Evolutionary conservation across 1,140 invertebrate genomes (phyloP).

Genomic region (Zaprionus tsacasi): DNA sequence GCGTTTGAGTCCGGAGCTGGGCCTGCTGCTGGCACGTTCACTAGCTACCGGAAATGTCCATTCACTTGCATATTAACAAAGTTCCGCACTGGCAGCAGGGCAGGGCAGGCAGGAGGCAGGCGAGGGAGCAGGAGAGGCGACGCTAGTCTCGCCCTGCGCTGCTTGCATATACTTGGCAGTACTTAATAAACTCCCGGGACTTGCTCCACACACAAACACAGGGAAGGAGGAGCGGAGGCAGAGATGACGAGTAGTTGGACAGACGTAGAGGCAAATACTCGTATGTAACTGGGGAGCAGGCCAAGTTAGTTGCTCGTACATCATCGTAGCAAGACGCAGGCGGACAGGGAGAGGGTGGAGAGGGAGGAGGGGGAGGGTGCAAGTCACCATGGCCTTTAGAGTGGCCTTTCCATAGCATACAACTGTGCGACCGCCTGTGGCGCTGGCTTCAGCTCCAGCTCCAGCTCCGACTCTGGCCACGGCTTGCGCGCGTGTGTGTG

Average conservation of each 20-base stretch:
- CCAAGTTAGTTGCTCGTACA: constrained; percentile 63
- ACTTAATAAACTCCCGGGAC: constrained; percentile 77
- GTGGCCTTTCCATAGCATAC: constrained; percentile 57
- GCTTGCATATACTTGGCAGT: constrained; percentile 67
- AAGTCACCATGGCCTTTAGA: constrained; percentile 43
- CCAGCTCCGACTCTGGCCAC: not conserved
- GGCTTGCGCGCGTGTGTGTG: too few species aligned
- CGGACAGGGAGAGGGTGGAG: not conserved
- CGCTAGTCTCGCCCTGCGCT: constrained; percentile 27
- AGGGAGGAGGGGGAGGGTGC: constrained; percentile 1
- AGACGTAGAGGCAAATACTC: constrained; percentile 18
- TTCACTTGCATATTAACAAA: constrained; percentile 83
- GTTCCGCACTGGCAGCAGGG: constrained; percentile 68
- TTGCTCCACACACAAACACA: constrained; percentile 36
- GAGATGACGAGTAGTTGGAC: constrained; percentile 41
- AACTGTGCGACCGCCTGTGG: constrained; percentile 64
- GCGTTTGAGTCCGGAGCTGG: constrained; percentile 8
- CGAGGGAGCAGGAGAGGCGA: constrained; percentile 30
- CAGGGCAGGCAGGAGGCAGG: too few species aligned
- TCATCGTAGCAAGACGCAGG: constrained; percentile 57
- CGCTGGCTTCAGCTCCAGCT: constrained; percentile 16
- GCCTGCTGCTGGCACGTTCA: constrained; percentile 68
- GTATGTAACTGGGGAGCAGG: constrained; percentile 27
- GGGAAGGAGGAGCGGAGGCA: constrained; percentile 14
- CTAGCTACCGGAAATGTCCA: constrained; percentile 81